A percentile compares a stretch with the other conserved stretches of the same genome.
These are phyloP conservation scores for Megastigmus dorsalis DNA, from an alignment of 2,888 invertebrate species.

Conservation along the genomic window DNA sequence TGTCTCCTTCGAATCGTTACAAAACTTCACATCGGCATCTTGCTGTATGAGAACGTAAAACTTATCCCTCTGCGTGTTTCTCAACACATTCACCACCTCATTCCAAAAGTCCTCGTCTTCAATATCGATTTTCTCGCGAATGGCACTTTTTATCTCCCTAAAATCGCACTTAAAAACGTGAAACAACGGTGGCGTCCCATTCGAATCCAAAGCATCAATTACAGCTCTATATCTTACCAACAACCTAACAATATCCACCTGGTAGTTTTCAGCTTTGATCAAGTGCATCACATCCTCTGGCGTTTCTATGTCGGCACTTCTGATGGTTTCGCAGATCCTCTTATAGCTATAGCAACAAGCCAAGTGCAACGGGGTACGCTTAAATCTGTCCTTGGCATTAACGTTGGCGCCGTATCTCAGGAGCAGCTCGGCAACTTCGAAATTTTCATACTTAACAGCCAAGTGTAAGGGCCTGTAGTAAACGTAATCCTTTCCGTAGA, in stretches of 20 bases:
- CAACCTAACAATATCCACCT: slow-evolving; percentile 32
- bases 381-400: slow-evolving; percentile 34
- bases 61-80: slow-evolving; percentile 17
- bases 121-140: not conserved
- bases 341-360: slow-evolving; percentile 40
- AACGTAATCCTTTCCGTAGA: slow-evolving; percentile 43
- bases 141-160: not conserved
- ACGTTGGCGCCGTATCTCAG: slow-evolving; percentile 48
- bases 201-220: slow-evolving; percentile 33
- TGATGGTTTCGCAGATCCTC: slow-evolving; percentile 18
- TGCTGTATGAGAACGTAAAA: slow-evolving; percentile 18
- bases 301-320: not conserved
- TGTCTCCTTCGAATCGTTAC: slow-evolving; percentile 15
- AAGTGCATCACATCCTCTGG: slow-evolving; percentile 1
- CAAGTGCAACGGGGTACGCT: slow-evolving; percentile 43
- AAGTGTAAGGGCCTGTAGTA: slow-evolving; percentile 47
- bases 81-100: not conserved
- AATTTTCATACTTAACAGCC: slow-evolving; percentile 35
- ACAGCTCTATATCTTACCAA: slow-evolving; percentile 28
- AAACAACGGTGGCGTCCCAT: slow-evolving; percentile 35
- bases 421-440: slow-evolving; percentile 41
- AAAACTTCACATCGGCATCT: slow-evolving; percentile 7
- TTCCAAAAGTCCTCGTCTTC: slow-evolving; percentile 21
- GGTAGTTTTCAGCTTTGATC: not conserved
- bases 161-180: slow-evolving; percentile 37